phyloP scores from a whole-genome alignment of 2,113 vertebrate genomes.

The Phalacrocorax pelagicus region DNA sequence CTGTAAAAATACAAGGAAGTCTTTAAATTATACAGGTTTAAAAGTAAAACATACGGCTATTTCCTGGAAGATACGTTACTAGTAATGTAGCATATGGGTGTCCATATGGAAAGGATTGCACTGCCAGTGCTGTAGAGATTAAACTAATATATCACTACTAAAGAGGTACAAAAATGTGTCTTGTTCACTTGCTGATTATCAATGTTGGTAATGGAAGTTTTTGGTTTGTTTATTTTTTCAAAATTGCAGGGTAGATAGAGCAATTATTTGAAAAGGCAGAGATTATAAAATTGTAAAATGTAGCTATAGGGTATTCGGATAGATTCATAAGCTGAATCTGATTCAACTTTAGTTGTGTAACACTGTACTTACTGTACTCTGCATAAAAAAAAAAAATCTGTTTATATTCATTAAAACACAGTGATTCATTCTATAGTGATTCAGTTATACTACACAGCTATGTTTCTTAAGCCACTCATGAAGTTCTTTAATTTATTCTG shows the following conservation, averaged over 20 bases:
- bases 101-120: conserved; percentile 67
- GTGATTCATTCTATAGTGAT: neutral
- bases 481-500: neutral
- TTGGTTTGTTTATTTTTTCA: conserved; percentile 10
- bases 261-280: conserved; percentile 20
- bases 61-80: conserved; percentile 60
- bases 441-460: neutral
- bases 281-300: neutral
- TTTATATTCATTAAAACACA: neutral
- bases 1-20: conserved; percentile 32
- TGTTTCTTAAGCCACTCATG: neutral
- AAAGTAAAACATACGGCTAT: conserved; percentile 62
- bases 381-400: neutral
- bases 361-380: neutral
- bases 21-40: conserved; percentile 54
- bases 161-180: conserved; percentile 56
- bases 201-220: conserved; percentile 21
- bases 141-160: conserved; percentile 68
- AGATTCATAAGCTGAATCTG: neutral
- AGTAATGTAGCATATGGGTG: conserved; percentile 54
- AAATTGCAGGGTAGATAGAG: neutral
- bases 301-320: neutral
- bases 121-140: conserved; percentile 53
- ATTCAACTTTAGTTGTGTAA: neutral
- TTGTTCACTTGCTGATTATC: conserved; percentile 47